A percentile compares a stretch with the other conserved stretches of the same genome.
Conservation (phyloP, 1,140 invertebrate genomes). For the Phymorhynchus buccinoides region DNA sequence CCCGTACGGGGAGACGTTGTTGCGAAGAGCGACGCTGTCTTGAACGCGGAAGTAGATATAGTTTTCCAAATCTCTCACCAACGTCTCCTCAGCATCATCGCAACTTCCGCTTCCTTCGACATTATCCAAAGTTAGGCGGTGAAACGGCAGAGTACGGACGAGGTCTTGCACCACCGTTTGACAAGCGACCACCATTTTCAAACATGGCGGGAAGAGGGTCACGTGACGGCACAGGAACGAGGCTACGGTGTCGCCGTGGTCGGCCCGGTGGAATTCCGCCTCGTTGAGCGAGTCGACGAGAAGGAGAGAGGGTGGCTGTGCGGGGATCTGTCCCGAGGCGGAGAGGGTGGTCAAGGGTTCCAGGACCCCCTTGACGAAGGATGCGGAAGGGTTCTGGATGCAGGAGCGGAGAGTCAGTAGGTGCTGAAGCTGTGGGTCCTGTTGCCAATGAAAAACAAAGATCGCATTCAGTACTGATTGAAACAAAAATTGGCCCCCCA, state of each 20-base stretch:
- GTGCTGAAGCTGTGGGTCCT: slow-evolving; percentile 83
- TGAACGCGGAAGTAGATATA: slow-evolving; percentile 88
- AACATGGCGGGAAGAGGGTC: slow-evolving; percentile 88
- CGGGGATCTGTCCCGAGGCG: slow-evolving; percentile 83
- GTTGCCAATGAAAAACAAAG: no score
- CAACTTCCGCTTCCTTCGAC: not conserved
- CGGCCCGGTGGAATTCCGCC: slow-evolving; percentile 93
- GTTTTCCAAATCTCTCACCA: slow-evolving; percentile 84
- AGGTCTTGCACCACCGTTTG: slow-evolving; percentile 87
- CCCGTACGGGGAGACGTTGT: slow-evolving; percentile 84
- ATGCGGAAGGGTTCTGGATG: slow-evolving; percentile 89
- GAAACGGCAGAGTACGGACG: slow-evolving; percentile 86
- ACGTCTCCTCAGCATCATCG: slow-evolving; percentile 52
- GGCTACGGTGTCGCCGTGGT: slow-evolving; percentile 92
- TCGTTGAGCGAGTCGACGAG: slow-evolving; percentile 94
- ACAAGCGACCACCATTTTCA: slow-evolving; percentile 92
- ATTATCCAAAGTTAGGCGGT: slow-evolving; percentile 73
- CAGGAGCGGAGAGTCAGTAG: slow-evolving; percentile 83
- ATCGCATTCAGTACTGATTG: no score
- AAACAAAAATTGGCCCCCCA: no score
- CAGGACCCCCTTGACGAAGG: slow-evolving; percentile 86
- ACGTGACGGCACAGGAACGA: slow-evolving; percentile 89
- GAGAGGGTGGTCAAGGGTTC: slow-evolving; percentile 87
- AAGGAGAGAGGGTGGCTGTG: slow-evolving; percentile 77
- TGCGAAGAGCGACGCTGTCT: slow-evolving; percentile 85